A percentile compares a stretch with the other conserved stretches of the same genome.
phyloP scores from a whole-genome alignment of 2,888 invertebrate genomes.

The Campaea margaritaria region DNA sequence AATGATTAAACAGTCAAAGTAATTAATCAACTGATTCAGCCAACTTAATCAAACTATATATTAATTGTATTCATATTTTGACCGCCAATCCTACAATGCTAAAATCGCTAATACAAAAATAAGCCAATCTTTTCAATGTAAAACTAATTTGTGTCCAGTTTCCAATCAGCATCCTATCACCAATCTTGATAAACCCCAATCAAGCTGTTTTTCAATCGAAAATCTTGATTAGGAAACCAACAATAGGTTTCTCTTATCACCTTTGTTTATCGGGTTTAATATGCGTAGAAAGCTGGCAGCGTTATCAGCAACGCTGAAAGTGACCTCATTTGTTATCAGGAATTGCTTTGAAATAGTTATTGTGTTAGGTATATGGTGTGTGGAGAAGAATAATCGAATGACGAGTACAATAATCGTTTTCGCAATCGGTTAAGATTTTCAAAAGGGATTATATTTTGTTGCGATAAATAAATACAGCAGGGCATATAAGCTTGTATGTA shows the following conservation, averaged over 20 bases:
- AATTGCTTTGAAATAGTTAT: constrained; percentile 73
- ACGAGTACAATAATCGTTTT: not conserved
- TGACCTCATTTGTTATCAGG: constrained; percentile 81
- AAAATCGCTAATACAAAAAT: constrained; percentile 2
- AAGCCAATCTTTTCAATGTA: constrained; percentile 9
- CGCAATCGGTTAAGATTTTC: not conserved
- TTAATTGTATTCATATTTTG: not conserved
- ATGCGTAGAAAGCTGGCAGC: constrained; percentile 77
- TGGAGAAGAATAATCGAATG: constrained; percentile 53
- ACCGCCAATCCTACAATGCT: not conserved
- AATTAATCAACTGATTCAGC: too few species aligned
- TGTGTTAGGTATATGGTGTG: constrained; percentile 76
- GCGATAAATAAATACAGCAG: not conserved
- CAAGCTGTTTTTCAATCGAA: constrained; percentile 74
- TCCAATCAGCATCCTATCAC: constrained; percentile 46
- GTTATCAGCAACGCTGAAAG: constrained; percentile 61
- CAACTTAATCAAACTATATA: too few species aligned
- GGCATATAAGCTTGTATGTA: too few species aligned
- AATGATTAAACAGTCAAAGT: too few species aligned
- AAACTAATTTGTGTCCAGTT: constrained; percentile 40
- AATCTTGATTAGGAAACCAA: constrained; percentile 77
- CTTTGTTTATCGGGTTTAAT: constrained; percentile 78
- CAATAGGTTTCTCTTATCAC: constrained; percentile 73
- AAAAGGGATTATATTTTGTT: not conserved
- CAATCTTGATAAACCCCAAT: constrained; percentile 58